Conservation (phyloP, 53 echinoderm and acorn worm species). For the Antedon mediterranea region DNA sequence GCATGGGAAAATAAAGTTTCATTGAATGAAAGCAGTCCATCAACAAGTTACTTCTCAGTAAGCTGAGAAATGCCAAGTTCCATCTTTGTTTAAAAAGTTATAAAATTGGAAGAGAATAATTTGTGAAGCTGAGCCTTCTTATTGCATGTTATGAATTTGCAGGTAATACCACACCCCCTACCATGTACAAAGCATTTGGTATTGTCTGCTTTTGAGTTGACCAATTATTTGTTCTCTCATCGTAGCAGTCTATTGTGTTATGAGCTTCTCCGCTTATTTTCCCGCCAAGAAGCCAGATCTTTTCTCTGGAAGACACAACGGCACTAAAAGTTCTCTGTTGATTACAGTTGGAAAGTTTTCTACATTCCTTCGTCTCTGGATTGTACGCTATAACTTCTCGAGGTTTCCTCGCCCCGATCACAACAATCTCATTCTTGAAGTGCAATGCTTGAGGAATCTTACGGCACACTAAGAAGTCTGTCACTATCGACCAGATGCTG, state of each 20-base stretch:
- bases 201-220: constrained; percentile 24
- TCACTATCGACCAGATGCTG: constrained; percentile 39
- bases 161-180: constrained; percentile 30
- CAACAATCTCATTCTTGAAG: constrained; percentile 21
- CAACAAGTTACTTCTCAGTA: too few species aligned
- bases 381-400: constrained; percentile 34
- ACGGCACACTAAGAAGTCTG: constrained; percentile 25
- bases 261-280: constrained; percentile 28
- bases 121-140: too few species aligned
- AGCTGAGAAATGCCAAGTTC: too few species aligned
- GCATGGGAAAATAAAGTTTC: too few species aligned
- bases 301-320: constrained; percentile 19
- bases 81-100: too few species aligned
- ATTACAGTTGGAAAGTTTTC: constrained; percentile 16
- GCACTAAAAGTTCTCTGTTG: constrained; percentile 42
- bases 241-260: constrained; percentile 36
- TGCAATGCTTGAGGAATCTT: constrained; percentile 38
- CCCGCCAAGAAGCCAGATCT: constrained; percentile 51
- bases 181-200: constrained; percentile 46
- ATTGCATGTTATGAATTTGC: not conserved
- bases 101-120: too few species aligned
- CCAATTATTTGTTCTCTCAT: constrained; percentile 35
- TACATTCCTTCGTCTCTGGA: constrained; percentile 22
- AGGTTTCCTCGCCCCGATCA: constrained; percentile 37
- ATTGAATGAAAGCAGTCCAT: too few species aligned